Base-by-base conservation (phyloP, 2,113 vertebrate species). In the Corvus cornix region DNA sequence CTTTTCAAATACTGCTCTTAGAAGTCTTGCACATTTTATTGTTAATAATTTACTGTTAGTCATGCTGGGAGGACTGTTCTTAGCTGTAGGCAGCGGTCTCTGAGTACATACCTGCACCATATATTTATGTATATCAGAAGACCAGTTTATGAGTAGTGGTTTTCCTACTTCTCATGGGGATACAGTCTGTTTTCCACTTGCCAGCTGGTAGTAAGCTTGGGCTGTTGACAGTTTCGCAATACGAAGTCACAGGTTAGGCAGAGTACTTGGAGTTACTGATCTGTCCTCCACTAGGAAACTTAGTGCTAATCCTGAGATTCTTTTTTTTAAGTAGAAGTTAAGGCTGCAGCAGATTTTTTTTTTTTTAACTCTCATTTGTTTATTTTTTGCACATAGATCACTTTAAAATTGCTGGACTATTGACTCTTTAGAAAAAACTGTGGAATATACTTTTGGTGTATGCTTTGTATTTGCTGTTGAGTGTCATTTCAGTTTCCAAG, bases 321-420 rank as follows among this genome's bases (percentile, higher is more conserved):
- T 84, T n/a, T 69, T 93, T 94, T 85, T 58, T 9, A 74, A 69
- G 37, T 89, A 84, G 56, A 81, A 78, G 23, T 82, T 95, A 64
- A 84, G 62, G 70, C 77, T 95, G 81, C 89, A 75, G 66, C 53
- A 1, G 76, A n/a, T 24, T 58, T 18, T 39, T 37, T 37, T 37
- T 37, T 52, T 70, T 33, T 35, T 39, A 75, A 87, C 23, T 84
- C 70, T 81, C 56, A 35, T 88, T 72, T 89, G 73, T 91, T 89
- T 87, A 59, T 92, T 92, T 94, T 95, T 95, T 93, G 95, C 96
- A 96, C 93, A 92, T 95, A 96, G 93, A 91, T 97, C 94, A 95
- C 94, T 97, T 97, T 96, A 96, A 95, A 97, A 89, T 95, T 92
- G 84, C 94, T 95, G 91, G 95, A 93, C 89, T 95, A 87, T 89